phyloP scores from a whole-genome alignment of 2,113 vertebrate genomes.

The Microtus oregoni region DNA sequence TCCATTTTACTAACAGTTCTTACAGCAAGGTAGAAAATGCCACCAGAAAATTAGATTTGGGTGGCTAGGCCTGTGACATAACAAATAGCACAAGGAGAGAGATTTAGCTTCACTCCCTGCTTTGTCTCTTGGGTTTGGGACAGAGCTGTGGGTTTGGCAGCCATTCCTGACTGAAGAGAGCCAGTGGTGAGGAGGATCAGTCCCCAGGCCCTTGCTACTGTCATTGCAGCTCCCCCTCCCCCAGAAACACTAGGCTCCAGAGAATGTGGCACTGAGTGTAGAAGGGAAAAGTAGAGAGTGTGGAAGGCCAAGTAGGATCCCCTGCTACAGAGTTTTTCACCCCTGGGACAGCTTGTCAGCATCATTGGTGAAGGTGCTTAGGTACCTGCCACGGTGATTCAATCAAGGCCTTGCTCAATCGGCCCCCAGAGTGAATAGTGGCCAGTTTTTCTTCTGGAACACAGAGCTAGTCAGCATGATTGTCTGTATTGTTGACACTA shows the following conservation, averaged over 20 bases:
- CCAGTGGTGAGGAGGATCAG: too few relatives aligned
- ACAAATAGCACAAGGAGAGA: not conserved
- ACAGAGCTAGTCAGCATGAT: rapidly evolving
- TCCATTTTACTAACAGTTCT: not conserved
- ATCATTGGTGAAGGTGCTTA: conserved; percentile 73
- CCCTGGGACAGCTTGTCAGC: not conserved
- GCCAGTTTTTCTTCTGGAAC: not conserved
- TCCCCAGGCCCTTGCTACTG: rapidly evolving
- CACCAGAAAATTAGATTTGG: not conserved
- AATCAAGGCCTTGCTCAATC: conserved; percentile 63
- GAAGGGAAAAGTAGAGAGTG: not conserved
- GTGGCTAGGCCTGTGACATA: not conserved
- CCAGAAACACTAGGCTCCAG: too few relatives aligned
- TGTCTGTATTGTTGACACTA: conserved; percentile 82
- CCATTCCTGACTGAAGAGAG: not conserved
- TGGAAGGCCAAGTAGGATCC: rapidly evolving
- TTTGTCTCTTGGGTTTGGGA: not conserved
- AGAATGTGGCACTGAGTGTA: not conserved
- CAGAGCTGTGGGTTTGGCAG: rapidly evolving
- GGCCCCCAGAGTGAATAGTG: conserved; percentile 20
- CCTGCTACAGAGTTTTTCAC: not conserved
- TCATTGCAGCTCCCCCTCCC: rapidly evolving
- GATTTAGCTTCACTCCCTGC: not conserved
- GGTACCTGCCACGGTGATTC: conserved; percentile 65
- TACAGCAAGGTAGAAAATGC: not conserved